Conservation (phyloP, 1,140 invertebrate genomes). For the Drosophila virilis region DNA sequence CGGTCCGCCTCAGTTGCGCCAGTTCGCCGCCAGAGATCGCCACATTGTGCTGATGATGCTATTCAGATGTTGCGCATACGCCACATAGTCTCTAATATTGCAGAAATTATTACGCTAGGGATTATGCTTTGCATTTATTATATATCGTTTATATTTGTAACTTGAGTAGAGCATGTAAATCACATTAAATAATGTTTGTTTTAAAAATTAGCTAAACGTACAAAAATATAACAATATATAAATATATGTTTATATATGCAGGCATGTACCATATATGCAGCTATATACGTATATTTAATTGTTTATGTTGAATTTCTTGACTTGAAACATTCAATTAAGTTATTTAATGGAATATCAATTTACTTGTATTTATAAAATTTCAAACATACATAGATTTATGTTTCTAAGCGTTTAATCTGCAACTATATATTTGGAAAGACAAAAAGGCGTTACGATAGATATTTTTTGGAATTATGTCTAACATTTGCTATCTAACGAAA, state of each 20-base stretch:
- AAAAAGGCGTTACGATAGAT: not conserved
- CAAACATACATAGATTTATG: slow-evolving; percentile 6
- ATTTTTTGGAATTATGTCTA: not conserved
- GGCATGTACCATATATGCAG: slow-evolving; percentile 38
- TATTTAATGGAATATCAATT: slow-evolving; percentile 39
- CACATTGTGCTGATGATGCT: not conserved
- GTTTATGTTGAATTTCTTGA: slow-evolving; percentile 39
- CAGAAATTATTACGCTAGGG: slow-evolving; percentile 1
- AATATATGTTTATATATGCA: slow-evolving; percentile 44
- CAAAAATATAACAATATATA: slow-evolving; percentile 80
- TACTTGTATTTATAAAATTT: slow-evolving; percentile 22
- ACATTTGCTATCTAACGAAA: slow-evolving; percentile 23
- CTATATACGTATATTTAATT: slow-evolving; percentile 65
- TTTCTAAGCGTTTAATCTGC: slow-evolving; percentile 7
- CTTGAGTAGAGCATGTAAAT: slow-evolving; percentile 77
- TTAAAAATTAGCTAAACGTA: slow-evolving; percentile 82
- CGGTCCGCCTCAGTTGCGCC: not conserved
- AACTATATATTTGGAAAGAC: slow-evolving; percentile 35
- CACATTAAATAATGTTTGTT: slow-evolving; percentile 77
- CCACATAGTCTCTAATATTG: not conserved
- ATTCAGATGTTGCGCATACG: slow-evolving; percentile 20
- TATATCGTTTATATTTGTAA: slow-evolving; percentile 69
- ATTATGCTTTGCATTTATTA: slow-evolving; percentile 52
- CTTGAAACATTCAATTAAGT: slow-evolving; percentile 39
- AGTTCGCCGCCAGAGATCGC: slow-evolving; percentile 28